Evolutionary conservation across 2,797 vertebrate genomes (phyloP), one percentile per base, ranked within the genome.

Genomic region (Iguana delicatissima): DNA sequence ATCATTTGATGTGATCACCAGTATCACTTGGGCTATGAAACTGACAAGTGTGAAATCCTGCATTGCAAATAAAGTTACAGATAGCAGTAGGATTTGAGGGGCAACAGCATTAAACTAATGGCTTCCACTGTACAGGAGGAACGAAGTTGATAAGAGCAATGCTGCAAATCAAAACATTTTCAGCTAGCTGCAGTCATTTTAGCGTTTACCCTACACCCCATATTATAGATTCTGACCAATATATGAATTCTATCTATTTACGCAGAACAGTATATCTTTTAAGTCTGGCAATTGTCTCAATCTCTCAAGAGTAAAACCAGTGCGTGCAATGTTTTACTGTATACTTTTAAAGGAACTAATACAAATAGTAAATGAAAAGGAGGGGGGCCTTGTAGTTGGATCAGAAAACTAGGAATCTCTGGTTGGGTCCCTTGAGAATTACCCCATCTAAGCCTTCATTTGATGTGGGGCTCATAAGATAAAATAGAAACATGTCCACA

Each of bases 41-140:
- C 69, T 89, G 88, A 89, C 80, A 89, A 76, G 81, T 29, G 80
- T 84, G 72, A 84, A 84, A 89, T 74, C 29, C 80, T 84, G 38
- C 18, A 76, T n/a, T 64, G 72, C 80, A 42, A 89, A 74, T 73
- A n/a, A 82, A 62, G 38, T 50, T 84, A 35, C 69, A 76, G 72
- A 74, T n/a, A 89, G 52, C 9, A 83, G 50, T 76, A 50, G 55
- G 7, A 76, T 84, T 89, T 24, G 42, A 89, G 72, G 18, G 84
- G 26, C 52, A 72, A 35, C 55, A 22, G 46, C 69, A 84, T 84
- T 84, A 50, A 83, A 89, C 14, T 59, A 74, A 89, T 88, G 67
- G 13, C 29, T 89, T n/a, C 35, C 20, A 74, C 4, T 1, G 7
- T 59, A 42, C 35, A 89, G 29, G 38, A 79, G 14, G 38, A 69